A percentile compares a stretch with the other conserved stretches of the same genome.
Evolutionary conservation across 2,113 vertebrate genomes (phyloP).

Genomic region (Erinaceus europaeus): DNA sequence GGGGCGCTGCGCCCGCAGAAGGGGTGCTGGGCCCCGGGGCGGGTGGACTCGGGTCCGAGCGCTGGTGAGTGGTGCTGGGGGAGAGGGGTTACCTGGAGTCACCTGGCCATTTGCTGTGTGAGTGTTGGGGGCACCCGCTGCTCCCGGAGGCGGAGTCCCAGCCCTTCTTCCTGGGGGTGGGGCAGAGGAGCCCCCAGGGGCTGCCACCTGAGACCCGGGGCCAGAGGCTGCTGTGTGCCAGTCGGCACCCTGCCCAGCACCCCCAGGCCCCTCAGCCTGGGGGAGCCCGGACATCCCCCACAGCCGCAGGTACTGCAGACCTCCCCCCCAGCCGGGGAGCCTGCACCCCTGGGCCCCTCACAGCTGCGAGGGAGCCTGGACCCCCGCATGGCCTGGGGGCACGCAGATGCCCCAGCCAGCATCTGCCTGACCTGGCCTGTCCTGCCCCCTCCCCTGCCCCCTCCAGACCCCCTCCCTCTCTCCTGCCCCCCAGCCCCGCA

Average conservation of each 20-base stretch:
- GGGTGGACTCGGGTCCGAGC: constrained; percentile 10
- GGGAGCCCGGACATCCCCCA: not conserved
- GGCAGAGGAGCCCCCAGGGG: no score
- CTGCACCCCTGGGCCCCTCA: no score
- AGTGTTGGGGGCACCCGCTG: no score
- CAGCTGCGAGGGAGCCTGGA: no score
- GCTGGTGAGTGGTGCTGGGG: constrained; percentile 77
- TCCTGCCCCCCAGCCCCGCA: constrained; percentile 81
- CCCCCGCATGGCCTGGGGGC: no score
- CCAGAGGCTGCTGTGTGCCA: no score
- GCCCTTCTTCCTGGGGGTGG: not conserved
- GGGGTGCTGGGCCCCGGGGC: constrained; percentile 66
- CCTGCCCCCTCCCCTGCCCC: not conserved
- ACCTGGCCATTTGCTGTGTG: no score
- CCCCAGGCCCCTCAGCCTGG: not conserved
- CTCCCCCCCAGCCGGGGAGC: no score
- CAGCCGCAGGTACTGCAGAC: no score
- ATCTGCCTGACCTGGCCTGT: not conserved
- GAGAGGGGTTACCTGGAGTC: no score
- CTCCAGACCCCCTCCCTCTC: not conserved
- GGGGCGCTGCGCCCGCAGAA: constrained; percentile 80
- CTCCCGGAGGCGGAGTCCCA: not conserved
- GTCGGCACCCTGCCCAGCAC: no score
- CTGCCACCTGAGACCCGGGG: not conserved
- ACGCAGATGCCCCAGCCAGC: not conserved